Evolutionary conservation across 2,113 vertebrate species (phyloP).

Genomic region (Opisthocomus hoazin): DNA sequence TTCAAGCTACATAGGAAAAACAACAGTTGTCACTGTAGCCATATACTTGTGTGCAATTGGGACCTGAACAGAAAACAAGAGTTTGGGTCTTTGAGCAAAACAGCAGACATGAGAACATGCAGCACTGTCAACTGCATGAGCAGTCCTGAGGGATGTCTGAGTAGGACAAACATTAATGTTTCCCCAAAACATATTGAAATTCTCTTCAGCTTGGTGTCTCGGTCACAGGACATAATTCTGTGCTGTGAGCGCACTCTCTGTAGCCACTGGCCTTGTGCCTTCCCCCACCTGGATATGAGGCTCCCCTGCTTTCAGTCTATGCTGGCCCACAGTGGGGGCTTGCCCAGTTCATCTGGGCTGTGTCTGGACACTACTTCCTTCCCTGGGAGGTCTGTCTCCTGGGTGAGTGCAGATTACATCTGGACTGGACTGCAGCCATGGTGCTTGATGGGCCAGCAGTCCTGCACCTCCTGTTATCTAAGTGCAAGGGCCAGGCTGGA

Average conservation of each 20-base stretch:
- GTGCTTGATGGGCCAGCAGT: background rate
- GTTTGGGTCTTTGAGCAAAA: background rate
- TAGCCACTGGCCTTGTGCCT: background rate
- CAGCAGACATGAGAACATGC: fast-evolving
- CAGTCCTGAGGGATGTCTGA: background rate
- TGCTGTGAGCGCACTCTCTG: fast-evolving
- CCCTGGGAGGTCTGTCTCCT: background rate
- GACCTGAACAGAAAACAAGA: background rate
- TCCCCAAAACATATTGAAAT: background rate
- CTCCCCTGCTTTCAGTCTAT: background rate
- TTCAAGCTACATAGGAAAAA: background rate
- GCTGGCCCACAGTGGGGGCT: background rate
- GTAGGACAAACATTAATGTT: background rate
- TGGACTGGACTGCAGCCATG: background rate
- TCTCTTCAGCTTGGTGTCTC: background rate
- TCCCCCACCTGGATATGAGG: background rate
- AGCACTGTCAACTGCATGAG: background rate
- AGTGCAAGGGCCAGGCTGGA: background rate
- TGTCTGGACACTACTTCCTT: background rate
- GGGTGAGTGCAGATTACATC: background rate
- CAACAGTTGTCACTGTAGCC: background rate
- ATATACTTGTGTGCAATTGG: background rate
- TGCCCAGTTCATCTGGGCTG: background rate
- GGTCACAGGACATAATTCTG: background rate
- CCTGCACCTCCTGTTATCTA: background rate